phyloP scores from a whole-genome alignment of 2,888 invertebrate species.

The Thymelicus lineola region DNA sequence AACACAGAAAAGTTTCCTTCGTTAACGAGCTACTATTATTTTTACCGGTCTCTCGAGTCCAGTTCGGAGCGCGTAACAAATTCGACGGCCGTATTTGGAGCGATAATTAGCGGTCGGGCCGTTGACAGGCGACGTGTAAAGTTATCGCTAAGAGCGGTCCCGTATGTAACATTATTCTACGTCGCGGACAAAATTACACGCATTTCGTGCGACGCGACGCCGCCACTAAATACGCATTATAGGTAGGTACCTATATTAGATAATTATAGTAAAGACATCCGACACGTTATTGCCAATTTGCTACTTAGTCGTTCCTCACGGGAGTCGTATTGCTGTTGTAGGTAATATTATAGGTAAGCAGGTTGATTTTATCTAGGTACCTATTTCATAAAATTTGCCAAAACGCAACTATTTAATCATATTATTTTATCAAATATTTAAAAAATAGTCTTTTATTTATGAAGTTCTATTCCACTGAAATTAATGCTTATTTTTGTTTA shows the following conservation, averaged over 20 bases:
- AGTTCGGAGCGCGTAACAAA: conserved; percentile 24
- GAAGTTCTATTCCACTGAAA: too few relatives aligned
- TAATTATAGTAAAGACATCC: too few relatives aligned
- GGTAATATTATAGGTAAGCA: too few relatives aligned
- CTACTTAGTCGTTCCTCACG: too few relatives aligned
- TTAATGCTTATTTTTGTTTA: not conserved
- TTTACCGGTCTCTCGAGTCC: conserved; percentile 21
- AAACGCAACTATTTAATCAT: too few relatives aligned
- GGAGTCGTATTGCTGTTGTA: too few relatives aligned
- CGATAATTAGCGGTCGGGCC: conserved; percentile 37
- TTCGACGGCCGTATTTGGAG: conserved; percentile 27
- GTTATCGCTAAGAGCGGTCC: conserved; percentile 39
- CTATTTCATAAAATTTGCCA: too few relatives aligned
- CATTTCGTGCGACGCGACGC: conserved; percentile 15
- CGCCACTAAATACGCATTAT: conserved; percentile 11
- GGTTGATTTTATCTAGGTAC: too few relatives aligned
- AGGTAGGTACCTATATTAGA: not conserved
- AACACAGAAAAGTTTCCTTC: conserved; percentile 55
- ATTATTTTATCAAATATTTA: too few relatives aligned
- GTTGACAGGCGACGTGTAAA: conserved; percentile 36
- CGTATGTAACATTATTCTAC: conserved; percentile 35
- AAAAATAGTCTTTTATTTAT: too few relatives aligned
- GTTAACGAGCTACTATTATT: conserved; percentile 23
- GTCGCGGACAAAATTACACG: conserved; percentile 30
- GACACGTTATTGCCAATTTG: not conserved